Base-by-base conservation (phyloP, 2,113 vertebrate genomes). In the Nanger granti region DNA sequence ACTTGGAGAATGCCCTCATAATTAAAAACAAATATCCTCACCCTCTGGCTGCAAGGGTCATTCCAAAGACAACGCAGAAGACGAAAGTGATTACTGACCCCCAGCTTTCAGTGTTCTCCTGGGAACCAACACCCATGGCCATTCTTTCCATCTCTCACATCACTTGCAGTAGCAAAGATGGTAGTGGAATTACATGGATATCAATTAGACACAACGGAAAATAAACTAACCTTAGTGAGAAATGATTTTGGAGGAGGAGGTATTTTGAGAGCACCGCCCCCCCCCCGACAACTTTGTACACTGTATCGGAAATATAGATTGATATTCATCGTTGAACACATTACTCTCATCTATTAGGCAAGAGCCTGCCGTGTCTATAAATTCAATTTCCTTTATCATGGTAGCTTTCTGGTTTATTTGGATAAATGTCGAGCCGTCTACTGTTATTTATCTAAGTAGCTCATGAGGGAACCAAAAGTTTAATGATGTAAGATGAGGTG, bases 371-470 rank as follows among this genome's bases (percentile, higher is more conserved):
- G 37, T 91, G 85, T 92, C 89, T 94, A 89, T 96, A 98, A 98
- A 98, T 88, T 95, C 95, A 93, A 96, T 98, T 97, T 97, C 90
- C 92, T 96, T 76, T 41, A 95, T 95, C 49, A 55, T 87, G 95
- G 95, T 93, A 96, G 96, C 93, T 95, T 98, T 97, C 95, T 94
- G 92, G 93, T 88, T 98, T 97, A 98, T 98, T 94, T 95, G 98
- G 95, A 98, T 97, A 97, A 97, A 98, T 98, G 95, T 57, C 24
- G 84, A 92, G 92, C 96, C 96, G 96, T 97, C 97, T 95, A 91
- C 86, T 93, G 64, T 86, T 97, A 97, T 97, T 98, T 97, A 88
- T 94, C 91, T 94, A 95, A 97, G 92, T 49, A 82, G 95, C 84
- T 95, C 87, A 98, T 59, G 44, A 98, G 91, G 55, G 64, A 98